A percentile compares a stretch with the other conserved stretches of the same genome.
phyloP scores from a whole-genome alignment of 2,113 vertebrate genomes.

The Onychorhynchus coronatus region DNA sequence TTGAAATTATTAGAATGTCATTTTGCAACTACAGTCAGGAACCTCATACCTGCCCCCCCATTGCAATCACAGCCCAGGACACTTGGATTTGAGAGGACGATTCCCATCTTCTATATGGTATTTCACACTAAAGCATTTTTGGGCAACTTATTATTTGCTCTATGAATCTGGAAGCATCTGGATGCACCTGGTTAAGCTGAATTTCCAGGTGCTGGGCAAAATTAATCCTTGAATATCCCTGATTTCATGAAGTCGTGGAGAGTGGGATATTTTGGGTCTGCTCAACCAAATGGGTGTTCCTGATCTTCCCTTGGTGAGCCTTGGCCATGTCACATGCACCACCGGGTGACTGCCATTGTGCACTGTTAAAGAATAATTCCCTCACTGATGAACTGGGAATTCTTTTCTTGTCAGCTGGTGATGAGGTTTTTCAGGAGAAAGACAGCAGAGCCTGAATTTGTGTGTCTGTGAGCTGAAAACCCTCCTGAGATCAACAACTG shows the following conservation, averaged over 20 bases:
- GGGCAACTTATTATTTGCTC: background rate
- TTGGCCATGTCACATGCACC: background rate
- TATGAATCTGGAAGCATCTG: background rate
- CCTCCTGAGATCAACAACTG: background rate
- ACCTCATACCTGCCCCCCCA: background rate
- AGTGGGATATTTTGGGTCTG: background rate
- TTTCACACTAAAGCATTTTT: background rate
- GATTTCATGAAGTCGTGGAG: background rate
- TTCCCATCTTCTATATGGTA: background rate
- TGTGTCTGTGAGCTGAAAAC: background rate
- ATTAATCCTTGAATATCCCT: background rate
- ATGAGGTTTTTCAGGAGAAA: background rate
- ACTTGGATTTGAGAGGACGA: background rate
- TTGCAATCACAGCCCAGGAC: background rate
- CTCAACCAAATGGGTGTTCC: background rate
- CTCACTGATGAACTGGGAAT: background rate
- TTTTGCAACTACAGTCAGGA: background rate
- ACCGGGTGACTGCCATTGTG: rapidly evolving
- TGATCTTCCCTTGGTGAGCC: background rate
- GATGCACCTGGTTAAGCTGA: background rate
- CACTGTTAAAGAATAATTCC: background rate
- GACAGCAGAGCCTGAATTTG: background rate
- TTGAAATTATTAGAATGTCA: background rate
- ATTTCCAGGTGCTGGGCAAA: background rate
- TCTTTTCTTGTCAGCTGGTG: background rate